phyloP scores from a whole-genome alignment of 1,140 invertebrate genomes.

The Pinna nobilis region DNA sequence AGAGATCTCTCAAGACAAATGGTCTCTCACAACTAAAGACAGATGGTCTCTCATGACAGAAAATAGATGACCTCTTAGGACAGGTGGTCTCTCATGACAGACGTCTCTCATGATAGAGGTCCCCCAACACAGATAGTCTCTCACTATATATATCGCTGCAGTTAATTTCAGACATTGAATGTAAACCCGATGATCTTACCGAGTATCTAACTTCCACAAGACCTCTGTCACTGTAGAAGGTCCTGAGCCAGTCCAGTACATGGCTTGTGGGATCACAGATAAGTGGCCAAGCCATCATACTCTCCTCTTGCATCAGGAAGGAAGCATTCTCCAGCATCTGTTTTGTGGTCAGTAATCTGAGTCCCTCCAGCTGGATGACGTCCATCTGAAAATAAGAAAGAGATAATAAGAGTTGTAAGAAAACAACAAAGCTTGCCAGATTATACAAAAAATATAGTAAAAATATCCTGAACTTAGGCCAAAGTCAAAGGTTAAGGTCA shows the following conservation, averaged over 20 bases:
- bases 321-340: conserved; percentile 73
- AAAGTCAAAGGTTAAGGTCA: no score
- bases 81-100: no score
- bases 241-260: conserved; percentile 69
- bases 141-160: no score
- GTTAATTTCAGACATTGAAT: no score
- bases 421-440: neutral
- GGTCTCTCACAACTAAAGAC: no score
- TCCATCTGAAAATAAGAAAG: conserved; percentile 57
- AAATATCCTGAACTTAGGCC: no score
- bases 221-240: conserved; percentile 58
- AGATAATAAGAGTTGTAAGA: neutral
- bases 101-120: no score
- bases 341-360: conserved; percentile 63
- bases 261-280: conserved; percentile 73
- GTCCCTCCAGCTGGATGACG: conserved; percentile 67
- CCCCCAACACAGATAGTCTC: no score
- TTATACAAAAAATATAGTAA: neutral
- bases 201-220: conserved; percentile 69
- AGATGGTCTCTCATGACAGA: no score
- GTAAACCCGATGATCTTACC: no score
- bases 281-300: conserved; percentile 71
- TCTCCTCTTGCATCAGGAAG: conserved; percentile 72
- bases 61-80: no score
- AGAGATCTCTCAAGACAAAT: no score